phyloP scores from a whole-genome alignment of 2,113 vertebrate genomes.

The Saguinus midas region DNA sequence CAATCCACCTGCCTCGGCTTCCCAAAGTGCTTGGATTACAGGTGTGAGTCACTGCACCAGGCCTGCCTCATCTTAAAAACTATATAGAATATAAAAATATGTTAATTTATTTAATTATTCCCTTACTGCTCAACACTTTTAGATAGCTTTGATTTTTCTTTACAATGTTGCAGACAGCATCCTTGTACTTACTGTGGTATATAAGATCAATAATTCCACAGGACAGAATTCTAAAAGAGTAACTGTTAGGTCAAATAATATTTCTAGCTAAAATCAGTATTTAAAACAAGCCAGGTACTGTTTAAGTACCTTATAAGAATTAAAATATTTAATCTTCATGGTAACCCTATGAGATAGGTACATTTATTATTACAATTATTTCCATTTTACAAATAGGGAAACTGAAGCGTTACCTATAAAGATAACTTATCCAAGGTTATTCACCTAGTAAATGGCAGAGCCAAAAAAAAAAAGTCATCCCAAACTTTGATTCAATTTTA shows the following conservation, averaged over 20 bases:
- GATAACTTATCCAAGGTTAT: constrained; percentile 1
- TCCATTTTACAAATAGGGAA: constrained; percentile 5
- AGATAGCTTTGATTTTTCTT: not conserved
- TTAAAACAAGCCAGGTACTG: constrained; percentile 16
- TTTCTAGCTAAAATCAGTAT: not conserved
- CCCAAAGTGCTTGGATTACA: not conserved
- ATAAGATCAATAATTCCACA: not conserved
- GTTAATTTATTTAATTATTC: not conserved
- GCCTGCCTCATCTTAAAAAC: not conserved
- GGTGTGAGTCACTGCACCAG: not conserved
- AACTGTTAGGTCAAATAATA: not conserved
- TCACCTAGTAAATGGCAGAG: not conserved
- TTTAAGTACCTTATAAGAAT: constrained; percentile 17
- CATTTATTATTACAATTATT: not conserved
- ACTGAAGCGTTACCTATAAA: not conserved
- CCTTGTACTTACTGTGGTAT: not conserved
- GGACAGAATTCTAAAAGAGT: not conserved
- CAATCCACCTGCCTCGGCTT: not conserved
- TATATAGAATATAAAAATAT: constrained; percentile 10
- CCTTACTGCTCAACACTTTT: not conserved
- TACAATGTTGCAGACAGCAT: not conserved
- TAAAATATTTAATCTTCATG: not conserved
- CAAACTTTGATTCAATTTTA: not conserved
- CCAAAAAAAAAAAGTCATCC: not conserved
- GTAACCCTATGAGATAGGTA: not conserved